Percentiles rank a stretch among this genome's conserved stretches.
phyloP scores from a whole-genome alignment of 2,797 vertebrate species.

The Todus mexicanus region DNA sequence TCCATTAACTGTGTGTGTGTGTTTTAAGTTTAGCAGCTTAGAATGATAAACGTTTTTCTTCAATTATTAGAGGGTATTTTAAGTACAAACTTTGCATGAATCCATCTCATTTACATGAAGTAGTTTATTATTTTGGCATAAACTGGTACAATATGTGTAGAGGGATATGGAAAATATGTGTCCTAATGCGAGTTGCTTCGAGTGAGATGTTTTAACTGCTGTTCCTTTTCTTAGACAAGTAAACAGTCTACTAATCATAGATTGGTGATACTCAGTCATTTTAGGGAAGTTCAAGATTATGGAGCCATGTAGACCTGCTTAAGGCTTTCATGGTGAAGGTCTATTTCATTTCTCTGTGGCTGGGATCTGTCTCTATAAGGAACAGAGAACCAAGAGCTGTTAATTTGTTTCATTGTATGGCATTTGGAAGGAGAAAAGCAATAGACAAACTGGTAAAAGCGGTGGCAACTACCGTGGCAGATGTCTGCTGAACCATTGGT shows the following conservation, averaged over 20 bases:
- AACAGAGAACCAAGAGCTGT: background rate
- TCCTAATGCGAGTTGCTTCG: background rate
- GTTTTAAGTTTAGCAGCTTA: slow-evolving; percentile 54
- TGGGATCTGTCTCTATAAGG: background rate
- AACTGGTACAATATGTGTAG: slow-evolving; percentile 47
- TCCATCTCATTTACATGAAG: slow-evolving; percentile 23
- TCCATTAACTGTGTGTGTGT: slow-evolving; percentile 51
- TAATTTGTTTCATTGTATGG: background rate
- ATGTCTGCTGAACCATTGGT: background rate
- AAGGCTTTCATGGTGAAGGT: background rate
- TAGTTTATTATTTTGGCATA: slow-evolving; percentile 49
- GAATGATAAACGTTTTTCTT: slow-evolving; percentile 58
- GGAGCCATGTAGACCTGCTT: background rate
- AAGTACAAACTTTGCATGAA: slow-evolving; percentile 49
- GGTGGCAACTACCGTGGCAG: background rate
- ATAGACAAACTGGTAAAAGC: background rate
- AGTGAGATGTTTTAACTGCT: slow-evolving; percentile 32
- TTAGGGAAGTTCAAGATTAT: background rate
- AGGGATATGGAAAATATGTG: slow-evolving; percentile 9
- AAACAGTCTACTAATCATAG: background rate
- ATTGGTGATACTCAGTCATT: background rate
- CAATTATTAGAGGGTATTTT: slow-evolving; percentile 55
- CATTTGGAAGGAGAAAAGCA: background rate
- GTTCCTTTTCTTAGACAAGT: slow-evolving; percentile 2
- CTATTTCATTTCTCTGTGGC: background rate